phyloP scores from a whole-genome alignment of 1,140 invertebrate species.

The Meloidogyne floridensis region DNA sequence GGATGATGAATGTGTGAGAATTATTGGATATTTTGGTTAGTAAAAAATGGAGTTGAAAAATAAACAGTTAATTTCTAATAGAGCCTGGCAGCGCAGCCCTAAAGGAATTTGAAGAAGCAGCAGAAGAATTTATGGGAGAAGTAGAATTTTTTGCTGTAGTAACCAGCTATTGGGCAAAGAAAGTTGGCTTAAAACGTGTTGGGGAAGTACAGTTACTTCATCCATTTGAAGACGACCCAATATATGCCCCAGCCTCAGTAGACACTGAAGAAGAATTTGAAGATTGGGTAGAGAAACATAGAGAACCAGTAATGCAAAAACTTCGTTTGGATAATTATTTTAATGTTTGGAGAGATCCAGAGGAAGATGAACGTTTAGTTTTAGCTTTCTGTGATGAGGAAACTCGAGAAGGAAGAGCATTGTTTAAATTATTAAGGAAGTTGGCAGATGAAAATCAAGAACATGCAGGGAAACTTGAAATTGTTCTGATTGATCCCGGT shows the following conservation, averaged over 20 bases:
- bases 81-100: slow-evolving; percentile 65
- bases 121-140: slow-evolving; percentile 66
- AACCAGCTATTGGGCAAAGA: slow-evolving; percentile 64
- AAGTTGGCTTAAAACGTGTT: slow-evolving; percentile 56
- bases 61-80: neutral
- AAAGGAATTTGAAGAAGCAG: slow-evolving; percentile 65
- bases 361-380: slow-evolving; percentile 63
- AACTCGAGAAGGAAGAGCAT: slow-evolving; percentile 63
- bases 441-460: slow-evolving; percentile 65
- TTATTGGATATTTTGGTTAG: slow-evolving; percentile 63
- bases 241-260: slow-evolving; percentile 62
- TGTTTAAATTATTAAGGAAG: slow-evolving; percentile 63
- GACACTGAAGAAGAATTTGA: slow-evolving; percentile 66
- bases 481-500: slow-evolving; percentile 65
- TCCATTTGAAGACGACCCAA: slow-evolving; percentile 65
- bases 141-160: slow-evolving; percentile 66
- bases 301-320: slow-evolving; percentile 66
- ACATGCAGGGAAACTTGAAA: slow-evolving; percentile 64
- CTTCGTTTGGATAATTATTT: slow-evolving; percentile 63
- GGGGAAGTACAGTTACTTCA: slow-evolving; percentile 49
- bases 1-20: slow-evolving; percentile 62
- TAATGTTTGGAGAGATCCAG: slow-evolving; percentile 65
- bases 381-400: slow-evolving; percentile 65
- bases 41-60: neutral
- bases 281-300: slow-evolving; percentile 65